These are phyloP conservation scores for Platycheirus rosarum DNA, from an alignment of 2,888 invertebrate genomes.

Conservation along the genomic window DNA sequence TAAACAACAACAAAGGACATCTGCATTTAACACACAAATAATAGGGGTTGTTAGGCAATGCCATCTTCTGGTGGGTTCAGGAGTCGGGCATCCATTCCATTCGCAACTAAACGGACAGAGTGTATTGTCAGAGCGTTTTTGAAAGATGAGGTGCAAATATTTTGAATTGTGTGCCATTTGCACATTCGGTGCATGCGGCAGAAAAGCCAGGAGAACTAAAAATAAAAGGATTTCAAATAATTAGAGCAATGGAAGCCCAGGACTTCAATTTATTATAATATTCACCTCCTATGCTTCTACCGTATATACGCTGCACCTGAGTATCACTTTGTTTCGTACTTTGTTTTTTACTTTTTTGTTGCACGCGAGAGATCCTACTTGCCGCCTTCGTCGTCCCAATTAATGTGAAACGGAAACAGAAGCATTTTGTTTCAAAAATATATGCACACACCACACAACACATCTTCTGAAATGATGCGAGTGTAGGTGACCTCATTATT, in stretches of 20 bases:
- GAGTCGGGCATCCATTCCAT: not conserved
- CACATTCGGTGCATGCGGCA: constrained; percentile 43
- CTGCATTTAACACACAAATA: constrained; percentile 63
- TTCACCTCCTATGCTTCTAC: constrained; percentile 4
- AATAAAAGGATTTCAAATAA: constrained; percentile 53
- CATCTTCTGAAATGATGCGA: constrained; percentile 31
- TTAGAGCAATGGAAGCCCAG: constrained; percentile 59
- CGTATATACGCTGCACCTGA: constrained; percentile 21
- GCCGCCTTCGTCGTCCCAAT: constrained; percentile 49
- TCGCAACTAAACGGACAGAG: constrained; percentile 10
- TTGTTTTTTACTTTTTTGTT: constrained; percentile 34
- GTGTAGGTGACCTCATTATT: constrained; percentile 54
- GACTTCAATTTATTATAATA: constrained; percentile 56
- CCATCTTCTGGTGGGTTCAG: constrained; percentile 13
- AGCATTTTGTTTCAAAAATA: constrained; percentile 55
- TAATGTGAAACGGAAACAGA: constrained; percentile 43
- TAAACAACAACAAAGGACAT: constrained; percentile 49
- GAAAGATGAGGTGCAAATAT: constrained; percentile 63
- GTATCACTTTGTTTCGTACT: not conserved
- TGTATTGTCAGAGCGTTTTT: constrained; percentile 22
- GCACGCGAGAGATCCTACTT: constrained; percentile 28
- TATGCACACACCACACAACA: constrained; percentile 6
- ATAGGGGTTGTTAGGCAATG: constrained; percentile 29
- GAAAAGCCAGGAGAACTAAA: not conserved
- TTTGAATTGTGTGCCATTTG: constrained; percentile 55